Evolutionary conservation across 2,888 invertebrate species (phyloP).

Genomic region (Hipparchia semele): DNA sequence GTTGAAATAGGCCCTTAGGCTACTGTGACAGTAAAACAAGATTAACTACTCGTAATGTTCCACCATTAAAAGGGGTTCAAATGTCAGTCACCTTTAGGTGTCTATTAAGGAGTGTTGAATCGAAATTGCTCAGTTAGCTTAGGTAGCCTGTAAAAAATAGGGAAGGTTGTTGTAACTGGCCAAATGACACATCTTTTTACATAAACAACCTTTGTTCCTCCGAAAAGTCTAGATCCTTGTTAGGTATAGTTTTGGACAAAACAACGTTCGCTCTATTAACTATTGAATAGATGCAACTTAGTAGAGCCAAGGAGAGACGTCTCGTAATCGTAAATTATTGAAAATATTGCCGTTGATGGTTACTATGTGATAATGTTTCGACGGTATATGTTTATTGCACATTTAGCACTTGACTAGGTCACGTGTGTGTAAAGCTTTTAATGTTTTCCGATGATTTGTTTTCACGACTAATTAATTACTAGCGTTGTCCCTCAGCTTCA

Average conservation of each 20-base stretch:
- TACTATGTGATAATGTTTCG: conserved; percentile 59
- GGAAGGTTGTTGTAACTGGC: too few relatives aligned
- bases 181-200: too few relatives aligned
- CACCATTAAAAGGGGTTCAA: too few relatives aligned
- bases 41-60: too few relatives aligned
- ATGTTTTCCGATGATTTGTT: conserved; percentile 8
- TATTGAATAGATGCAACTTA: conserved; percentile 59
- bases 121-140: too few relatives aligned
- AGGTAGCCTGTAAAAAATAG: too few relatives aligned
- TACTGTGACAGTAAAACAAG: too few relatives aligned
- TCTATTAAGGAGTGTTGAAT: too few relatives aligned
- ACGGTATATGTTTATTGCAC: conserved; percentile 41
- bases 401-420: conserved; percentile 33
- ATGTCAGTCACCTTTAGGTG: too few relatives aligned
- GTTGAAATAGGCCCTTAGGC: too few relatives aligned
- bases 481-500: too few relatives aligned
- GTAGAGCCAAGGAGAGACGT: conserved; percentile 57
- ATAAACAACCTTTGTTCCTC: too few relatives aligned
- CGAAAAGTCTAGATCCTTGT: neutral
- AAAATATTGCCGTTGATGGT: conserved; percentile 58
- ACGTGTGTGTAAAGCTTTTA: conserved; percentile 14
- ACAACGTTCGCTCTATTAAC: conserved; percentile 55
- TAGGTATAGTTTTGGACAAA: conserved; percentile 15
- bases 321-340: conserved; percentile 60
- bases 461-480: conserved; percentile 6